Evolutionary conservation across 92 coral and sea anemone species (phyloP).

Genomic region (Palythoa caribaeorum): DNA sequence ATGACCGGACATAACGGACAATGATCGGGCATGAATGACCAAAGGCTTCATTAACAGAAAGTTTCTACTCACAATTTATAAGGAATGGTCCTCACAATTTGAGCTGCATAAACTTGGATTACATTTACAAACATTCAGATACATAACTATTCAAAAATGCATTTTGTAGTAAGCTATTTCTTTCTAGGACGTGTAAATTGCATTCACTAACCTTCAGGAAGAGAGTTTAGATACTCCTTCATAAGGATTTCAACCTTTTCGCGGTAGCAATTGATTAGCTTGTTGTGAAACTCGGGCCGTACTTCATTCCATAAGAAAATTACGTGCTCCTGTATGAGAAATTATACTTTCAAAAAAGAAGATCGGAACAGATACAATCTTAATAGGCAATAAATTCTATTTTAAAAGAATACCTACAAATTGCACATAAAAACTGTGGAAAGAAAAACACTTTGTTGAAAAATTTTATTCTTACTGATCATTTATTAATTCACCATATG

Average conservation of each 20-base stretch:
- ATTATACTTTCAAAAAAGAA: background rate
- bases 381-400: no score
- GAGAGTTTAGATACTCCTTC: slow-evolving; percentile 80
- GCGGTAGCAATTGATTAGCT: slow-evolving; percentile 92
- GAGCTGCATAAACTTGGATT: no score
- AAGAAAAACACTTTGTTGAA: background rate
- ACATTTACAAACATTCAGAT: background rate
- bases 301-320: slow-evolving; percentile 88
- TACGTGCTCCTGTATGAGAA: slow-evolving; percentile 80
- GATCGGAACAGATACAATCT: background rate
- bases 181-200: background rate
- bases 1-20: no score
- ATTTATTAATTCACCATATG: no score
- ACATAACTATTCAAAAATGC: background rate
- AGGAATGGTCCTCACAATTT: no score
- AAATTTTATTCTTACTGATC: no score
- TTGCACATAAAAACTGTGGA: background rate
- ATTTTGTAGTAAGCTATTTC: background rate
- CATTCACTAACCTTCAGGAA: slow-evolving; percentile 79
- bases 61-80: no score
- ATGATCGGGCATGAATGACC: no score
- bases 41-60: no score
- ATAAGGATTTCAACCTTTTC: slow-evolving; percentile 90
- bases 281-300: slow-evolving; percentile 90
- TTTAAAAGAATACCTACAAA: background rate